Base-by-base conservation (phyloP, 1,140 invertebrate genomes). In the Heliconius hewitsoni region DNA sequence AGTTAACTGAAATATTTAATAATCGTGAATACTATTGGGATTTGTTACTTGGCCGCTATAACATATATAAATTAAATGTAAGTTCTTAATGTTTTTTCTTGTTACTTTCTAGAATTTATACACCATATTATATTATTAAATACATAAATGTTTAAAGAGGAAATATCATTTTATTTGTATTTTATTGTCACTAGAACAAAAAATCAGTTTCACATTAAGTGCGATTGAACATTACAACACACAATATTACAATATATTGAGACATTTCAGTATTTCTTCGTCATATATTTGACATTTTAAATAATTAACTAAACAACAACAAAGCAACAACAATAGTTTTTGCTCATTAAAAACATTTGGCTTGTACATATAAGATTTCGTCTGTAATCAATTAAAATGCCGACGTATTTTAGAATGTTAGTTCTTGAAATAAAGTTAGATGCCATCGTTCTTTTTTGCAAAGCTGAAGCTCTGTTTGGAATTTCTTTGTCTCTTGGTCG, bases 331-430 rank as follows among this genome's bases (percentile, higher is more conserved):
- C 50, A 6, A 19, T 52, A 19, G 55, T 60, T 60, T 60, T 66
- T 66, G 13, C n/a, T 66, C 13, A 66, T 5, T 23, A 27, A 66
- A 23, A 66, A 66, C 30, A 30, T 66, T 27, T 66, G 19, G 23
- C 23, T 66, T 66, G 60, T 66, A 37, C 34, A 37, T 37, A 16
- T 16, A 6, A 27, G 3, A 66, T 66, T 66, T 66, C 13, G 9
- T 66, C 1, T 30, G 60, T 16, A 13, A 66, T 66, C 27, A 66
- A 66, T 66, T 66, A 30, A 16, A 66, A 66, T 27, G 60, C 60
- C 23, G 60, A 66, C 60, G 9, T 30, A 16, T 66, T 66, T 66
- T 30, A 30, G 60, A 66, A 66, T 66, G 60, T 66, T 60, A 60
- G 19, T 46, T 16, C 60, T 66, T 30, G 23, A 27, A 66, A 27